Evolutionary conservation across 2,797 vertebrate genomes (phyloP).

Genomic region (Pelodytes ibericus): DNA sequence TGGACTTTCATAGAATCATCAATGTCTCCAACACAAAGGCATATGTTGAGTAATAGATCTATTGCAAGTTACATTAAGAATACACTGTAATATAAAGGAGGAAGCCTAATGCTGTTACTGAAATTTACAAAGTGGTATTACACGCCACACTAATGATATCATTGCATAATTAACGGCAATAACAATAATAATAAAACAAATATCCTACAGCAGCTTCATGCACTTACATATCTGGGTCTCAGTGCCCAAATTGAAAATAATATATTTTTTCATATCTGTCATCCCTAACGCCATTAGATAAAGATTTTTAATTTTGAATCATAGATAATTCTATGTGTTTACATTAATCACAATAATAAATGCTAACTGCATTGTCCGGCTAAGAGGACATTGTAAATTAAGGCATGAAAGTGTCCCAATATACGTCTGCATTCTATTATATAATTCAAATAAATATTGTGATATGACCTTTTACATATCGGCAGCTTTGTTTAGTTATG

Average conservation of each 20-base stretch:
- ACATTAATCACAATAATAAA: too few relatives aligned
- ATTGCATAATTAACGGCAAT: not conserved
- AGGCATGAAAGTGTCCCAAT: too few relatives aligned
- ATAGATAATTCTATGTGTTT: too few relatives aligned
- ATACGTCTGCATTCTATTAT: too few relatives aligned
- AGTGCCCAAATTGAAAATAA: not conserved
- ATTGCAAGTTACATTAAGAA: constrained; percentile 1
- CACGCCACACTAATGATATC: not conserved
- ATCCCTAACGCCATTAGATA: too few relatives aligned
- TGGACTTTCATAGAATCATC: not conserved
- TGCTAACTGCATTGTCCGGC: too few relatives aligned
- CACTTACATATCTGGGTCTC: not conserved
- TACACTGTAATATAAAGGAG: not conserved
- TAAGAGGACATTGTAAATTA: too few relatives aligned
- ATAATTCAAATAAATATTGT: too few relatives aligned
- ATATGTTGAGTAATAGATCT: not conserved
- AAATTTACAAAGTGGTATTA: constrained; percentile 2
- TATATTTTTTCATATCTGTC: too few relatives aligned
- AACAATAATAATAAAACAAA: not conserved
- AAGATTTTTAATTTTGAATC: not conserved
- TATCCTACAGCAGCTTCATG: not conserved
- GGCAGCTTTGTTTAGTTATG: too few relatives aligned
- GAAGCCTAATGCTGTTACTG: not conserved
- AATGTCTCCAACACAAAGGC: not conserved
- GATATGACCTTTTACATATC: too few relatives aligned